Evolutionary conservation across 2,797 vertebrate genomes (phyloP).

Genomic region (Cryptoprocta ferox): DNA sequence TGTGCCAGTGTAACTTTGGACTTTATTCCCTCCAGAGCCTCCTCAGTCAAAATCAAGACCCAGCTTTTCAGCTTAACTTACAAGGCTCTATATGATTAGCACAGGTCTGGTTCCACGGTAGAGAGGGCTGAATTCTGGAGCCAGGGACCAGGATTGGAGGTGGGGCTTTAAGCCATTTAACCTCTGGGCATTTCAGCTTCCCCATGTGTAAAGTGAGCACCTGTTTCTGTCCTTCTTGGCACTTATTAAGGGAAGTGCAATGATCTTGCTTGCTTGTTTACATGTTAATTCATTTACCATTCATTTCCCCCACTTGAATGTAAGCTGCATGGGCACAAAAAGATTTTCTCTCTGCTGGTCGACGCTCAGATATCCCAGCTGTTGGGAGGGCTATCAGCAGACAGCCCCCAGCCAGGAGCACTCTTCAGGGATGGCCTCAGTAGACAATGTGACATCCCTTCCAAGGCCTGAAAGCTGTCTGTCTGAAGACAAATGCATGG

Average conservation of each 20-base stretch:
- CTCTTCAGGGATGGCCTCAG: not conserved
- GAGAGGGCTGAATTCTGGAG: not conserved
- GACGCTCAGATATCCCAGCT: not conserved
- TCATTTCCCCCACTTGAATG: not conserved
- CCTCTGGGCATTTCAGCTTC: not conserved
- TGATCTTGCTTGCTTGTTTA: not conserved
- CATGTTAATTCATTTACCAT: not conserved
- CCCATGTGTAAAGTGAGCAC: not conserved
- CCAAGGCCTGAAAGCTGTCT: not conserved
- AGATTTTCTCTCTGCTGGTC: not conserved
- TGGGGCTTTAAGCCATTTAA: not conserved
- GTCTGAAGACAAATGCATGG: not conserved
- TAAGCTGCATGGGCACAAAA: not conserved
- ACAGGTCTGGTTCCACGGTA: not conserved
- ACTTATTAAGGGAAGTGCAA: not conserved
- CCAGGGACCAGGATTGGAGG: not conserved
- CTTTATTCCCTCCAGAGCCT: not conserved
- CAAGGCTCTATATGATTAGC: not conserved
- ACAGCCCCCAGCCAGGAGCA: not conserved
- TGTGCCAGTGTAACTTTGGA: not conserved
- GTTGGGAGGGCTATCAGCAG: not conserved
- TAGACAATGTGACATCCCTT: not conserved
- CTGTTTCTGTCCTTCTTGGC: not conserved
- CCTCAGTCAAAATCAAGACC: not conserved
- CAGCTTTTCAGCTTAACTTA: not conserved